phyloP scores from a whole-genome alignment of 2,888 invertebrate genomes.

The Neria commutata region DNA sequence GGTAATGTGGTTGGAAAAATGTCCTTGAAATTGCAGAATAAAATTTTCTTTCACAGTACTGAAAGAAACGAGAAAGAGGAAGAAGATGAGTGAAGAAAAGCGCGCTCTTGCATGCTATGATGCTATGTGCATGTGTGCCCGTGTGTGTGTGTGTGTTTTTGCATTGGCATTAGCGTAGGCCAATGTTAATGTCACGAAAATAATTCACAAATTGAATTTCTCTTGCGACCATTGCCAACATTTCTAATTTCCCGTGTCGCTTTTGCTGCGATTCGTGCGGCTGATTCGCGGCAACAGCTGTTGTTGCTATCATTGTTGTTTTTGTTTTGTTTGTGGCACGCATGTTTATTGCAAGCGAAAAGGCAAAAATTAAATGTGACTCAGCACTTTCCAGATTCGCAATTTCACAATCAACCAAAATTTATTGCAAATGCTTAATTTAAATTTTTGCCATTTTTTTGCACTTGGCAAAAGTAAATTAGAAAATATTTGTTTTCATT shows the following conservation, averaged over 20 bases:
- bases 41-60: background rate
- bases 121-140: conserved; percentile 8
- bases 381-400: background rate
- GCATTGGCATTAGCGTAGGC: conserved; percentile 11
- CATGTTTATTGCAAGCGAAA: background rate
- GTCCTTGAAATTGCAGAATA: conserved; percentile 4
- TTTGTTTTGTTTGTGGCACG: background rate
- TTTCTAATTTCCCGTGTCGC: background rate
- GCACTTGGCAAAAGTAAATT: no score
- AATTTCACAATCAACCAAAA: no score
- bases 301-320: background rate
- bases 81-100: conserved; percentile 5
- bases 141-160: conserved; percentile 12
- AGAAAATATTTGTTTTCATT: no score
- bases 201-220: conserved; percentile 33
- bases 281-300: background rate
- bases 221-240: background rate
- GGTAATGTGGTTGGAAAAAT: background rate
- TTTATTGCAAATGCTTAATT: no score
- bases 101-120: conserved; percentile 2
- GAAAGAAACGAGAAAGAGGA: background rate
- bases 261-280: background rate
- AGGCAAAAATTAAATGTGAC: background rate
- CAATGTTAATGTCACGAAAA: conserved; percentile 51
- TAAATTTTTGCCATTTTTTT: no score